Base-by-base conservation (phyloP, 30 jellyfish, hydroid and myxozoan genomes). In the Turritopsis dohrnii region DNA sequence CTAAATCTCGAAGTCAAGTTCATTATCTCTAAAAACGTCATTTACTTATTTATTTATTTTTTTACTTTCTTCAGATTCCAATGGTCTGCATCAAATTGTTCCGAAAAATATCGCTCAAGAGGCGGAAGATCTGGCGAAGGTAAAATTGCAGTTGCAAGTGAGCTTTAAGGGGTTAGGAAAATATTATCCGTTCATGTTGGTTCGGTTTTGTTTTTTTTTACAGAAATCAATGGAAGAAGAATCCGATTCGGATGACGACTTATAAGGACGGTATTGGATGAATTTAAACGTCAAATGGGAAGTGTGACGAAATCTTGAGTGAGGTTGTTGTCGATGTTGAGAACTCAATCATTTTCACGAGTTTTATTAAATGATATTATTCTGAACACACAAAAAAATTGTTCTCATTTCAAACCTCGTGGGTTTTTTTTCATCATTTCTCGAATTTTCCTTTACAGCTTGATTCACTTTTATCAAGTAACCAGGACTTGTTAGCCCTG, bases 91-190 rank as follows among this genome's bases (percentile, higher is more conserved):
- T 86, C 94, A 94, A 41, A 52, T 69, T 72, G 97, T 94, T 0
- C 96, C 99, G 20, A 86, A 86, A 75, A 86, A 83, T 26, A 69
- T 89, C n/a, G 89, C 95, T 17, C 72, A 54, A 0, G 99, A 89
- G 27, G 99, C 99, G 22, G 99, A 89, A 77, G 99, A 94, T 23
- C 80, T 75, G 1, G 99, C 99, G 16, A 94, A 94, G 97, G 99
- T 94, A 76, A 0, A 23, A 27, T 16, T n/a, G 83, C 83, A 60
- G 72, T n/a, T n/a, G n/a, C n/a, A n/a, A n/a, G n/a, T n/a, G n/a
- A n/a, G n/a, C n/a, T n/a, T n/a, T 75, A 75, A 75, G 21, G 54
- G 8, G 71, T 21, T 23, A 7, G 69, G 31, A 25, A 13, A 25
- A 21, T 7, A 3, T 65, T 9, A 41, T 24, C 65, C 29, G 41